Evolutionary conservation across 2,888 invertebrate genomes (phyloP).

Genomic region (Autographa pulchrina): DNA sequence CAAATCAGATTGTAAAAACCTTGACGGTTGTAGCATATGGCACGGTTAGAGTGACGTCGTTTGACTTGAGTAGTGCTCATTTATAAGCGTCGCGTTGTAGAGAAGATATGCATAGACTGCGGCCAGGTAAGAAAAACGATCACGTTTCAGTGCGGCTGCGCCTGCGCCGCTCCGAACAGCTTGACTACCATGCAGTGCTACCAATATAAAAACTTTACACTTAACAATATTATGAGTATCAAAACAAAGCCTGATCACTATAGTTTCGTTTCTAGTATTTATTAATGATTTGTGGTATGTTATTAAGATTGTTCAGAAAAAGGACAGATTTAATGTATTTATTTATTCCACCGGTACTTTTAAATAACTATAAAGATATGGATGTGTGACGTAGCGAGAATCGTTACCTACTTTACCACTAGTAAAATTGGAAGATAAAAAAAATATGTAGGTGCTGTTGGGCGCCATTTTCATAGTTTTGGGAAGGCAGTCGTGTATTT

Average conservation of each 20-base stretch:
- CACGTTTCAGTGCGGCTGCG: constrained; percentile 72
- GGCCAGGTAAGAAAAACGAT: constrained; percentile 73
- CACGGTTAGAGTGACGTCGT: constrained; percentile 36
- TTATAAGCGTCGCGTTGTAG: constrained; percentile 12
- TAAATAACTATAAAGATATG: too few species aligned
- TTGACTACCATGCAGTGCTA: constrained; percentile 52
- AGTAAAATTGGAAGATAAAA: too few species aligned
- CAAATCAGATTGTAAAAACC: constrained; percentile 41
- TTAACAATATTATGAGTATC: not conserved
- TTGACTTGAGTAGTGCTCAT: constrained; percentile 35
- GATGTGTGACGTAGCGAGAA: too few species aligned
- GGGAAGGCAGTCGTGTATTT: too few species aligned
- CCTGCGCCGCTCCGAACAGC: constrained; percentile 51
- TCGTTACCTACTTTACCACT: too few species aligned
- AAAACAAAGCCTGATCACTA: not conserved
- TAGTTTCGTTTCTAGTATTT: too few species aligned
- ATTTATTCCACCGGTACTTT: too few species aligned
- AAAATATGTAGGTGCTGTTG: too few species aligned
- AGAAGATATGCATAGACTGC: constrained; percentile 54
- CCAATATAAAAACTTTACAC: constrained; percentile 47
- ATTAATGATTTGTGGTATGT: too few species aligned
- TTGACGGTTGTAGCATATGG: constrained; percentile 45
- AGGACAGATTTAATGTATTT: too few species aligned
- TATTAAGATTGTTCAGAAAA: too few species aligned
- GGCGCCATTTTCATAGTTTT: too few species aligned